Base-by-base conservation (phyloP, 2,888 invertebrate species). In the Aporophyla lueneburgensis region DNA sequence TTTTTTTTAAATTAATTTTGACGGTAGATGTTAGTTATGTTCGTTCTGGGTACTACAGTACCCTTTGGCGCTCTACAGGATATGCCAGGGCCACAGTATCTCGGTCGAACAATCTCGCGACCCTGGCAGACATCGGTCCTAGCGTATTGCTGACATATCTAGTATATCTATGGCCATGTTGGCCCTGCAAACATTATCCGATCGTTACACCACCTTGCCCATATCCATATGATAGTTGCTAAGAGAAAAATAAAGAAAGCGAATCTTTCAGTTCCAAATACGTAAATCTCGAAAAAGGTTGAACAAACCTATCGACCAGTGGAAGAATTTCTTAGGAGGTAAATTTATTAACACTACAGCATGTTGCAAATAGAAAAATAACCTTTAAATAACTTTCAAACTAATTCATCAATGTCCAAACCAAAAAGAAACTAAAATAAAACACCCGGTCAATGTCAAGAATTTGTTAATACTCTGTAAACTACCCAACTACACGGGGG, bases 391-490 rank as follows among this genome's bases (percentile, higher is more conserved):
- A 69, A 69, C 16, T 54, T 54, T 46, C n/a, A 24, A 73, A 74
- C 63, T 58, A 65, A 78, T 72, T 27, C 68, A 58, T 78, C 73
- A 79, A 68, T 12, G 54, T 73, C 54, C 1, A 59, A 78, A 78
- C 33, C 43, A 67, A 61, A 69, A 49, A 61, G 27, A 54, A 74
- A 70, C 24, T 19, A 61, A 72, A 46, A 53, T 46, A 46, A 46
- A 19, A 7, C 43, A 24, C 4, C n/a, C 40, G 51, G 2, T 68
- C 43, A 83, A 62, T 61, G 49, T 63, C 70, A 27, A 51, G 53
- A 70, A 66, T 68, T 78, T 54, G 33, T 54, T 54, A 46, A 51
- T 68, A 66, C 82, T 54, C 49, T n/a, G 21, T 21, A n/a, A 69
- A 61, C 72, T 61, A 77, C 16, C 16, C 19, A 2, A 33, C 4